Percentiles rank a stretch among this genome's conserved stretches.
phyloP scores from a whole-genome alignment of 2,797 vertebrate genomes.

The Limosa lapponica region DNA sequence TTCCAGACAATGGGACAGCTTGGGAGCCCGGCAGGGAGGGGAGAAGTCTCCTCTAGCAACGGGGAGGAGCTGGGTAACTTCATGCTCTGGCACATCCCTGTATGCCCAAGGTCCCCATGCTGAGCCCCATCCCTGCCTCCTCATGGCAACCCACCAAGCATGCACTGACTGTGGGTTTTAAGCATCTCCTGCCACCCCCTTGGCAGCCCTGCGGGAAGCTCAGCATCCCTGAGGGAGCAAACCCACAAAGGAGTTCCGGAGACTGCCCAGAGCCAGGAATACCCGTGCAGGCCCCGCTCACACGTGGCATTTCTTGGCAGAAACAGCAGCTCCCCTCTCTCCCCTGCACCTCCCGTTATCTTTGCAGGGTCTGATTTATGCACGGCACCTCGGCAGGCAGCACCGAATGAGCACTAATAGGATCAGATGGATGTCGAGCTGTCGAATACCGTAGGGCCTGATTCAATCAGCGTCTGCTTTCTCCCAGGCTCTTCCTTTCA shows the following conservation, averaged over 20 bases:
- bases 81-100: not conserved
- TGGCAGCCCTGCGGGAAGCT: fast-evolving
- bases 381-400: conserved; percentile 36
- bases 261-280: not conserved
- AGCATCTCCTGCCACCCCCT: not conserved
- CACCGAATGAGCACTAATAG: conserved; percentile 41
- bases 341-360: not conserved
- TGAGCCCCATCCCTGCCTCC: not conserved
- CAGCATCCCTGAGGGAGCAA: not conserved
- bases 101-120: not conserved
- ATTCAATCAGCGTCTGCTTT: conserved; percentile 54
- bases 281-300: fast-evolving
- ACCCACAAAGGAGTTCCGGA: not conserved
- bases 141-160: not conserved
- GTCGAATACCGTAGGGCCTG: conserved; percentile 33
- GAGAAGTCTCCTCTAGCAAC: not conserved
- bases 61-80: not conserved
- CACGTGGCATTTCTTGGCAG: not conserved
- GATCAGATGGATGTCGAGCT: conserved; percentile 63
- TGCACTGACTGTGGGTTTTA: not conserved
- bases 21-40: fast-evolving
- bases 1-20: fast-evolving
- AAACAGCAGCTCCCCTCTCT: not conserved
- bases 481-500: conserved; percentile 41
- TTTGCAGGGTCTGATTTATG: conserved; percentile 52